These are phyloP conservation scores for Ophion slaviceki DNA, from an alignment of 2,888 invertebrate genomes.

Conservation along the genomic window DNA sequence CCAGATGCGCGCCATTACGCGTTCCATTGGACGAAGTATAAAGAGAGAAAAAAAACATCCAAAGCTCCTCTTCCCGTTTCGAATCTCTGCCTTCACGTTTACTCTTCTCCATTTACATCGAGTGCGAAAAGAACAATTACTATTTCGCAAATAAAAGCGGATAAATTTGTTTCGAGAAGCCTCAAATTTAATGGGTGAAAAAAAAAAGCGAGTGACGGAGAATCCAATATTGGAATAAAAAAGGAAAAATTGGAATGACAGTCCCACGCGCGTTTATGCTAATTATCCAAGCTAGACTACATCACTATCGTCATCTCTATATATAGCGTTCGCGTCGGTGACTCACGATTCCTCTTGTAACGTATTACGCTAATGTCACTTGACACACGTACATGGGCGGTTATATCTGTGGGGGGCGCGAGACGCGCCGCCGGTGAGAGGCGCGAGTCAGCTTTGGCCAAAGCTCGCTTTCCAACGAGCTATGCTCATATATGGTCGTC, in stretches of 20 bases:
- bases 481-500: slow-evolving; percentile 81
- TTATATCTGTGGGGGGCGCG: neutral
- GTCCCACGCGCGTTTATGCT: slow-evolving; percentile 69
- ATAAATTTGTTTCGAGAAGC: neutral
- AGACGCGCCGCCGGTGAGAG: slow-evolving; percentile 57
- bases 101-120: neutral
- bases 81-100: neutral
- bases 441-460: slow-evolving; percentile 72
- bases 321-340: slow-evolving; percentile 82
- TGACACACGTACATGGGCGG: slow-evolving; percentile 1
- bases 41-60: neutral
- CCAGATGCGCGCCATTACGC: slow-evolving; percentile 17
- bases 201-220: slow-evolving; percentile 12
- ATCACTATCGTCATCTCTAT: slow-evolving; percentile 77
- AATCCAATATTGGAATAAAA: neutral
- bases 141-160: no score
- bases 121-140: neutral
- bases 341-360: slow-evolving; percentile 76
- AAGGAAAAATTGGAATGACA: slow-evolving; percentile 34
- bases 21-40: slow-evolving; percentile 20
- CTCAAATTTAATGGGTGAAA: no score
- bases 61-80: neutral
- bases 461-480: slow-evolving; percentile 74
- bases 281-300: slow-evolving; percentile 71
- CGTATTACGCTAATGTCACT: slow-evolving; percentile 65